Evolutionary conservation across 1,140 invertebrate genomes (phyloP), one percentile per base, ranked within the genome.

Genomic region (Xylocopa sonorina): DNA sequence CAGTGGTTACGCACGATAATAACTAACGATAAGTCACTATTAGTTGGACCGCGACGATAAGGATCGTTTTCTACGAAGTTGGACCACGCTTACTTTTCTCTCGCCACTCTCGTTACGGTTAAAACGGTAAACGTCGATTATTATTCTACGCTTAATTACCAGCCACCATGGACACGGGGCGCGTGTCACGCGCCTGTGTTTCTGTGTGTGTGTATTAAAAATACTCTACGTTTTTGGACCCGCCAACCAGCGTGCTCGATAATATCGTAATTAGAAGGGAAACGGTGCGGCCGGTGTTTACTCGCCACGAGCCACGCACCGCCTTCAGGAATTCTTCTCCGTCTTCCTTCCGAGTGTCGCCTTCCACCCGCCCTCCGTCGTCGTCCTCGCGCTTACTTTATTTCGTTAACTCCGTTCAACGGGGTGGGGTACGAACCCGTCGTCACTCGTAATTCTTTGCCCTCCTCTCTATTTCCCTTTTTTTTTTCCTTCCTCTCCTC

Each of bases 191-290:
- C 24, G 55, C 53, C 43, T 32, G 46, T 67, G 63, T 21, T 18
- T 62, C 38, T 51, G 21, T 62, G 58, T 72, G 51, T 63, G 63
- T 43, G 73, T 85, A 86, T 86, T 86, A 86, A 86, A 86, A 86
- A 91, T 92, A 92, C 89, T 85, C 91, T 93, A 93, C 91, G 88
- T 92, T 91, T 89, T 93, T 93, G 92, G 92, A 92, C 92, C 92
- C 92, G 89, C 90, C 90, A 93, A 93, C 92, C 92, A 93, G 92
- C 92, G 86, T 92, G 60, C 81, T 91, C 86, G 87, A 88, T 88
- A 85, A 87, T 82, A 81, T 86, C 79, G 83, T 89, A 90, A 83
- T 66, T 83, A 83, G 55, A 71, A 88, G 78, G 79, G 81, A 82
- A 78, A 66, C 78, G 63, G 41, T n/a, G 62, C 66, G 41, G 18